These are phyloP conservation scores for Liopterus haemorrhoidalis DNA, from an alignment of 2,888 invertebrate genomes.

Conservation along the genomic window DNA sequence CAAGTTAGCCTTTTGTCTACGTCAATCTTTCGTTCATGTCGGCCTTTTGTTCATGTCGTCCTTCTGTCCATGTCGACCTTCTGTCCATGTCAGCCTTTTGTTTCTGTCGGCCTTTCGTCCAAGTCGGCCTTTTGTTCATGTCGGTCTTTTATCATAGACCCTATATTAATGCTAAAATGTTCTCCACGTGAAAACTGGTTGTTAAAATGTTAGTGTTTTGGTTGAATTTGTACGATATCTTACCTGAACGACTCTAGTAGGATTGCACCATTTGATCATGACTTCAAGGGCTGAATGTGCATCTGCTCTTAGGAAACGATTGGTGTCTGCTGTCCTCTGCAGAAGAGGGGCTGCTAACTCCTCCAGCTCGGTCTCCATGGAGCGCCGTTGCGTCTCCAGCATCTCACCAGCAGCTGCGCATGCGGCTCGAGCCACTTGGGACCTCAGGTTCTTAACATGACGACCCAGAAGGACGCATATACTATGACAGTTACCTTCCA, in stretches of 20 bases:
- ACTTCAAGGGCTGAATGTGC: constrained; percentile 74
- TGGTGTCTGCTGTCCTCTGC: constrained; percentile 88
- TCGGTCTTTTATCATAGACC: too few relatives aligned
- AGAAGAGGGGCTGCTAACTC: constrained; percentile 75
- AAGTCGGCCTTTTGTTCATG: too few relatives aligned
- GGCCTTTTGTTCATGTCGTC: too few relatives aligned
- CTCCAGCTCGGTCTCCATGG: constrained; percentile 73
- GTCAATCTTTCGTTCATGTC: too few relatives aligned
- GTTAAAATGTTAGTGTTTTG: too few relatives aligned
- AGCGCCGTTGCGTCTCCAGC: constrained; percentile 56
- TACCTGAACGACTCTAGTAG: constrained; percentile 61
- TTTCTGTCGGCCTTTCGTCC: too few relatives aligned
- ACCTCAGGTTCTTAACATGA: constrained; percentile 83
- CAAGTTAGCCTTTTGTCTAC: too few relatives aligned
- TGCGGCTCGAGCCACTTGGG: constrained; percentile 85
- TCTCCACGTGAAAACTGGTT: too few relatives aligned
- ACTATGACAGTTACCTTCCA: constrained; percentile 61
- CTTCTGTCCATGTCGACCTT: too few relatives aligned
- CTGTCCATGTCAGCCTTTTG: too few relatives aligned
- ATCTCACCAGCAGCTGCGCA: constrained; percentile 77
- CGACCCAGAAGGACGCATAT: constrained; percentile 64
- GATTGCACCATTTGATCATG: constrained; percentile 72
- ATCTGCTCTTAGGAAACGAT: constrained; percentile 86
- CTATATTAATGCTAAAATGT: too few relatives aligned
- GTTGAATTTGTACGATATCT: too few relatives aligned